Conservation (phyloP, 2,888 invertebrate species). For the Escarpia spicata region DNA sequence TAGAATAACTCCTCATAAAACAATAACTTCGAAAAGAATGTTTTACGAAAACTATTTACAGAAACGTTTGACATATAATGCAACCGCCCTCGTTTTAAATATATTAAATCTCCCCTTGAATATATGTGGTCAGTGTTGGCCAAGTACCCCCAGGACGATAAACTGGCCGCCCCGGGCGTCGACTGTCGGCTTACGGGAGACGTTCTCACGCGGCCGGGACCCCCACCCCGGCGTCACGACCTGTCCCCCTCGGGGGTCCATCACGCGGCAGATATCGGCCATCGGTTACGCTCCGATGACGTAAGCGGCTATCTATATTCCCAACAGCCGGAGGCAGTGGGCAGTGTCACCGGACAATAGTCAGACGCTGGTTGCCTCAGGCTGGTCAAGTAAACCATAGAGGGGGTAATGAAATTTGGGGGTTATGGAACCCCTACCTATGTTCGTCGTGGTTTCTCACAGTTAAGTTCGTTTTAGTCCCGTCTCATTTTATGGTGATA, state of each 20-base stretch:
- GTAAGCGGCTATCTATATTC: background rate
- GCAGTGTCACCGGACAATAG: background rate
- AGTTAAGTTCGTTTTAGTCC: background rate
- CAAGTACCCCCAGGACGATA: background rate
- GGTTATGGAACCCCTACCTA: background rate
- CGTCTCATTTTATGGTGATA: background rate
- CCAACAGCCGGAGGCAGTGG: background rate
- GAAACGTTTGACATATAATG: no score
- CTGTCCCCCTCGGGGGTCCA: background rate
- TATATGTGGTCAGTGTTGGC: background rate
- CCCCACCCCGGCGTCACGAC: background rate
- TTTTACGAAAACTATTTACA: no score
- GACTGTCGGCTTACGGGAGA: background rate
- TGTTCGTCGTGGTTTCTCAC: background rate
- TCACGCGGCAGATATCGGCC: background rate
- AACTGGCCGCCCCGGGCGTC: background rate
- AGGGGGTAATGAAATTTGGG: background rate
- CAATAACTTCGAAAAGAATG: no score
- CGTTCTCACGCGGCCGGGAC: background rate
- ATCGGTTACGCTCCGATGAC: conserved; percentile 12
- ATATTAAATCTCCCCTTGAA: no score
- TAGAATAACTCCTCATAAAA: no score
- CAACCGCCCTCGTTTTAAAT: no score
- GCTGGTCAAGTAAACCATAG: background rate
- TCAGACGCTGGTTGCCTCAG: background rate